Evolutionary conservation across 1,140 invertebrate genomes (phyloP), one percentile per base, ranked within the genome.

Genomic region (Vanessa atalanta): DNA sequence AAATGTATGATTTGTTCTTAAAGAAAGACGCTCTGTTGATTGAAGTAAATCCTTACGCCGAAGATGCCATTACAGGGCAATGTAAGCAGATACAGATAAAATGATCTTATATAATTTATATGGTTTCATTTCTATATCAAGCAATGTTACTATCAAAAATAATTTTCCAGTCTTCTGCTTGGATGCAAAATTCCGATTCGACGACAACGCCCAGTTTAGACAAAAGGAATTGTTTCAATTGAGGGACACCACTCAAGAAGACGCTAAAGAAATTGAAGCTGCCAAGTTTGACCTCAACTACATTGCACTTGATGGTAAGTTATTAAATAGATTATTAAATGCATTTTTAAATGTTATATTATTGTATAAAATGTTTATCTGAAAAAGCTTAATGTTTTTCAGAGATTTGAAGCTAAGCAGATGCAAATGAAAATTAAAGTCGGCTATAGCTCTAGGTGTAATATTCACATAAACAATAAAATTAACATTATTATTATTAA

Each of bases 21-120:
- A 95, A 97, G 79, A 97, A 98, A 84, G 98, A 99, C 94, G 97
- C 98, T 15, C 95, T 98, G 15, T 93, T 99, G 61, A 95, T 99
- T 78, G 98, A 99, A 94, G 97, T 99, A 48, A 99, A 99, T 93
- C 99, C 98, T 37, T 97, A 99, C 85, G 98, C 98, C 53, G 98
- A 99, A 90, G 98, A 99, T 91, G 96, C 97, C 37, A 94, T 91
- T 15, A 88, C 95, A 83, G 96, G 96, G 72, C 94, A 96, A 90
- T 98, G 97, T 98, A 95, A 94, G 95, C 77, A 50, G 50, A 26
- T 53, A 53, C 12, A 70, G 26, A 26, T 11, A 43, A 9, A 43
- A 43, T 31, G 3, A 31, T 31, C 26, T 31, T 31, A 43, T 43
- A 11, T 43, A 43, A 43, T 9, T 9, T 8, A 5, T 43, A 43